phyloP scores from a whole-genome alignment of 2,797 vertebrate species.

The Antrozous pallidus region DNA sequence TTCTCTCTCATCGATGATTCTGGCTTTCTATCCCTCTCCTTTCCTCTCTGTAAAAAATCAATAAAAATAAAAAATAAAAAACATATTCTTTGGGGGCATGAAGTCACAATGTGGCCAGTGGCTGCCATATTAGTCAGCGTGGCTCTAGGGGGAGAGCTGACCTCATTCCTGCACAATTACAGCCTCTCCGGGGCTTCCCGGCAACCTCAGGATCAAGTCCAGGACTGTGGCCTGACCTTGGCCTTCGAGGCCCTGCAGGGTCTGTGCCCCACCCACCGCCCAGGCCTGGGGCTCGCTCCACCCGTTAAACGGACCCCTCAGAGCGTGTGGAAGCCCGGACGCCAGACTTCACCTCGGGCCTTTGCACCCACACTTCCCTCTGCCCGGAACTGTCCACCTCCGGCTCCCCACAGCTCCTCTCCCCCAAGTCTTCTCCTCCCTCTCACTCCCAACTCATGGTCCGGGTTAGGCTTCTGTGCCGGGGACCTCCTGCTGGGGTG shows the following conservation, averaged over 20 bases:
- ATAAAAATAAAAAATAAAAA: no score
- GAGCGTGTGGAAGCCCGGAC: not conserved
- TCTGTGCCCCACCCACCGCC: not conserved
- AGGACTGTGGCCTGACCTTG: not conserved
- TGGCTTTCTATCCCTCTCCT: no score
- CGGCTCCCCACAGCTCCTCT: not conserved
- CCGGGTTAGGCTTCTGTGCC: not conserved
- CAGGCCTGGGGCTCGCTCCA: not conserved
- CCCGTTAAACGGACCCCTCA: not conserved
- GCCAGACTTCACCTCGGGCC: not conserved
- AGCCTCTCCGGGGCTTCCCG: not conserved
- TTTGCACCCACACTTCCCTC: not conserved
- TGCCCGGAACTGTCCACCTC: not conserved
- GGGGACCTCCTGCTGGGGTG: not conserved
- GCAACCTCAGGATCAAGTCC: not conserved
- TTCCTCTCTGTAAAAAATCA: no score
- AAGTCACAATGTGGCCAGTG: not conserved
- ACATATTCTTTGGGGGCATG: not conserved
- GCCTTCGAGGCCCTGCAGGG: not conserved
- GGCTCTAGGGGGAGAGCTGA: not conserved
- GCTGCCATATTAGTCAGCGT: not conserved
- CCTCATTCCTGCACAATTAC: not conserved
- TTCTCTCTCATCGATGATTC: no score
- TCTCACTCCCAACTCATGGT: not conserved
- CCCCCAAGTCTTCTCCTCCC: not conserved